Percentiles rank a stretch among this genome's conserved stretches.
These are phyloP conservation scores for Ataeniobius toweri DNA, from an alignment of 2,797 vertebrate genomes.

Conservation along the genomic window DNA sequence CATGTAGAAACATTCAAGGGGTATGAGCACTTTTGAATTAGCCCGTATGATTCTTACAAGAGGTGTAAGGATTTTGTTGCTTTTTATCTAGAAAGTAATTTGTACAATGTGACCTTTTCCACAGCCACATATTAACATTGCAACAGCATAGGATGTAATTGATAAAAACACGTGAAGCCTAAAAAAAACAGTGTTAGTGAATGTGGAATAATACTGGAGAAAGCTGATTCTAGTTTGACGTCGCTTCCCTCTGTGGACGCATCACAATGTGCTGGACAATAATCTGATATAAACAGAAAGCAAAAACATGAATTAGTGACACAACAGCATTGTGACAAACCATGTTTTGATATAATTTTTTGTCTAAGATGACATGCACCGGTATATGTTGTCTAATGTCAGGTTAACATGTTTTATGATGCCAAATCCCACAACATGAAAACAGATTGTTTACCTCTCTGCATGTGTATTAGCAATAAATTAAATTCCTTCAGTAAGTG, in stretches of 20 bases:
- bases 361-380: no score
- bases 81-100: not conserved
- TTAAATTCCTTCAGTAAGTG: not conserved
- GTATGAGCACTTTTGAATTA: not conserved
- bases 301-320: not conserved
- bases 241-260: slow-evolving; percentile 14
- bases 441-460: not conserved
- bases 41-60: not conserved
- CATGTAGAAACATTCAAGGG: not conserved
- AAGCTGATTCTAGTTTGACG: slow-evolving; percentile 25
- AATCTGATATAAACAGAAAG: slow-evolving; percentile 43
- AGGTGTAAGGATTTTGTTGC: not conserved
- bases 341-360: not conserved
- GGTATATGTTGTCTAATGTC: not conserved
- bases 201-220: not conserved
- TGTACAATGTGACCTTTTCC: not conserved
- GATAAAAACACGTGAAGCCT: not conserved
- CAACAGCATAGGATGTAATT: not conserved
- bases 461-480: not conserved
- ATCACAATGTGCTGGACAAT: slow-evolving; percentile 41
- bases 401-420: not conserved
- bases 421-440: no score
- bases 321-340: not conserved
- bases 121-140: no score
- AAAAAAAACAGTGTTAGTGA: slow-evolving; percentile 4